Percentiles rank a stretch among this genome's conserved stretches.
phyloP scores from a whole-genome alignment of 1,140 invertebrate genomes.

The Drosophila tsacasi region DNA sequence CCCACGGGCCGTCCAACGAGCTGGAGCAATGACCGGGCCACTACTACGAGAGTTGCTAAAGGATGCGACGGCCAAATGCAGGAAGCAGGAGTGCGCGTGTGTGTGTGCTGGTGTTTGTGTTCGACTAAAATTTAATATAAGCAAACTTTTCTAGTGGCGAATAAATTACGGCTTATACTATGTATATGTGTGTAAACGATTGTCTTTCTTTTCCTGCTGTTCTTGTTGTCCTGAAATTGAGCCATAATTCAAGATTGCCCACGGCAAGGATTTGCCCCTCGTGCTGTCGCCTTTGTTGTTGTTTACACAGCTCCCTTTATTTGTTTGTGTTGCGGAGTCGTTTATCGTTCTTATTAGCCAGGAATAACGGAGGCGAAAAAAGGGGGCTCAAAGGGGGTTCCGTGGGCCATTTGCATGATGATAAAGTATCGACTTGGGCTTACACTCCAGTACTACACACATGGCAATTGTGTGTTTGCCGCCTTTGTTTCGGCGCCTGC shows the following conservation, averaged over 20 bases:
- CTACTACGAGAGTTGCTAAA: conserved; percentile 30
- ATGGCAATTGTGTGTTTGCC: conserved; percentile 14
- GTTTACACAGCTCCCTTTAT: conserved; percentile 30
- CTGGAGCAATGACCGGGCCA: conserved; percentile 44
- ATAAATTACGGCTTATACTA: conserved; percentile 31
- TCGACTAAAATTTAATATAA: conserved; percentile 40
- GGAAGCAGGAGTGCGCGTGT: neutral
- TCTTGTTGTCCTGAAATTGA: conserved; percentile 28
- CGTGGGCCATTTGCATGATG: conserved; percentile 65
- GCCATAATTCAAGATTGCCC: conserved; percentile 54
- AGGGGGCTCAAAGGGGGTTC: conserved; percentile 1
- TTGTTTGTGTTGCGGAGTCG: conserved; percentile 44
- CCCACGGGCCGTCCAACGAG: conserved; percentile 31
- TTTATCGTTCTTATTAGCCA: conserved; percentile 65
- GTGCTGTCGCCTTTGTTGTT: conserved; percentile 10
- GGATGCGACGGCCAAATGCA: conserved; percentile 1
- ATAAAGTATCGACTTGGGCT: conserved; percentile 72
- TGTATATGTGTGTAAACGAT: conserved; percentile 20
- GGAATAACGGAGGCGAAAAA: conserved; percentile 7
- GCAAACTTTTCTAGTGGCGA: conserved; percentile 36
- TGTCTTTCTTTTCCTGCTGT: conserved; percentile 14
- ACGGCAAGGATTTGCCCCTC: conserved; percentile 29
- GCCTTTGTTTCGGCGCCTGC: conserved; percentile 45
- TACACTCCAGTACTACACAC: conserved; percentile 22
- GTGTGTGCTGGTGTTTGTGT: conserved; percentile 14